These are phyloP conservation scores for Calosoma granatense DNA, from an alignment of 1,140 invertebrate genomes.

Conservation along the genomic window DNA sequence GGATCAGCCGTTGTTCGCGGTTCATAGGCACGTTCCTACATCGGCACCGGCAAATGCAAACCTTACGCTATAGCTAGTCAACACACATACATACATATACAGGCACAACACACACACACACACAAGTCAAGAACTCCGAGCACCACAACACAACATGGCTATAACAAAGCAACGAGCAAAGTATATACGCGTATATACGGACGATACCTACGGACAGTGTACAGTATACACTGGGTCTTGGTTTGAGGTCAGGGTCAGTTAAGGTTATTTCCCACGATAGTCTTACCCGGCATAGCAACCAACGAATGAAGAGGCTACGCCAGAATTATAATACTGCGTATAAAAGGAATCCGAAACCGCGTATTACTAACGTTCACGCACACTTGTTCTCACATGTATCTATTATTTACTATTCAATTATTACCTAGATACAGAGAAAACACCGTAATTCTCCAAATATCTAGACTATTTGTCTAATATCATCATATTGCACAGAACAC, in stretches of 20 bases:
- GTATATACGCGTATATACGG: neutral
- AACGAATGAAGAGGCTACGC: conserved; percentile 20
- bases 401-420: too few relatives aligned
- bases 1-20: neutral
- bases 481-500: too few relatives aligned
- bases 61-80: neutral
- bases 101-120: neutral
- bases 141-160: neutral
- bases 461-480: too few relatives aligned
- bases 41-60: neutral
- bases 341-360: neutral
- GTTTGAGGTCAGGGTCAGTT: conserved; percentile 35
- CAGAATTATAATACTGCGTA: conserved; percentile 3
- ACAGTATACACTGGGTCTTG: conserved; percentile 19
- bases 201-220: conserved; percentile 13
- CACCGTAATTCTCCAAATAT: too few relatives aligned
- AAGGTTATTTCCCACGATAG: conserved; percentile 37
- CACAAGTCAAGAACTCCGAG: neutral
- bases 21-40: neutral
- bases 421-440: too few relatives aligned
- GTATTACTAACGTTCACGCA: neutral
- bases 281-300: conserved; percentile 30
- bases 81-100: too few relatives aligned
- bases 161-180: neutral
- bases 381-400: too few relatives aligned